Conservation (phyloP, 2,888 invertebrate species). For the Spodoptera picta region DNA sequence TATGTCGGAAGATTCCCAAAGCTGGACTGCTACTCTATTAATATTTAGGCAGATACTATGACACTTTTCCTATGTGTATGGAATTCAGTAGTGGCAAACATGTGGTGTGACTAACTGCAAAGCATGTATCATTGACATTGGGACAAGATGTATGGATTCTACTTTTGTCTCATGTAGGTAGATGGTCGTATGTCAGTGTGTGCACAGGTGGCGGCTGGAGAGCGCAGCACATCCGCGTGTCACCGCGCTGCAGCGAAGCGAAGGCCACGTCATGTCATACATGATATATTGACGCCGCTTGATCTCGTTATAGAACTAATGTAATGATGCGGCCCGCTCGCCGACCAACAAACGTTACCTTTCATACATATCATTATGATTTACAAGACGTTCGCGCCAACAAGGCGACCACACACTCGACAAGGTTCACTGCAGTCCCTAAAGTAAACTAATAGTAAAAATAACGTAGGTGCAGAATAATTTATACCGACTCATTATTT, state of each 20-base stretch:
- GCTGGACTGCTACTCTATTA: conserved; percentile 46
- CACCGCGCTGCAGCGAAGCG: conserved; percentile 49
- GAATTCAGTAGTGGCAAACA: conserved; percentile 32
- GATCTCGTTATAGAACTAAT: conserved; percentile 60
- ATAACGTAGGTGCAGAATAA: conserved; percentile 13
- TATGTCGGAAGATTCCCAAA: conserved; percentile 48
- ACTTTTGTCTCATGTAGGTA: conserved; percentile 62
- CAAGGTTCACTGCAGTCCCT: conserved; percentile 29
- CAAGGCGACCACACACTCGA: conserved; percentile 7
- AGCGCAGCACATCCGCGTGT: conserved; percentile 51
- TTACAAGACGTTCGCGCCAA: conserved; percentile 50
- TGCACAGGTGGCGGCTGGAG: conserved; percentile 66
- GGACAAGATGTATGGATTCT: conserved; percentile 67
- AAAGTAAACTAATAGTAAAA: conserved; percentile 27
- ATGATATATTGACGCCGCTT: conserved; percentile 62
- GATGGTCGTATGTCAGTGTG: conserved; percentile 60
- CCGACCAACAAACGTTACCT: conserved; percentile 28
- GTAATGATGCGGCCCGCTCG: conserved; percentile 45
- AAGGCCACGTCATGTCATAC: conserved; percentile 34
- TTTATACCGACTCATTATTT: conserved; percentile 21
- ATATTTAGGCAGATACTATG: conserved; percentile 23
- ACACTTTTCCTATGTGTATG: conserved; percentile 37
- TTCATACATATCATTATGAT: conserved; percentile 47
- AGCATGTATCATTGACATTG: conserved; percentile 68
- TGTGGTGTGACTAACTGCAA: conserved; percentile 47